phyloP scores from a whole-genome alignment of 2,113 vertebrate genomes.

The Zonotrichia leucophrys region DNA sequence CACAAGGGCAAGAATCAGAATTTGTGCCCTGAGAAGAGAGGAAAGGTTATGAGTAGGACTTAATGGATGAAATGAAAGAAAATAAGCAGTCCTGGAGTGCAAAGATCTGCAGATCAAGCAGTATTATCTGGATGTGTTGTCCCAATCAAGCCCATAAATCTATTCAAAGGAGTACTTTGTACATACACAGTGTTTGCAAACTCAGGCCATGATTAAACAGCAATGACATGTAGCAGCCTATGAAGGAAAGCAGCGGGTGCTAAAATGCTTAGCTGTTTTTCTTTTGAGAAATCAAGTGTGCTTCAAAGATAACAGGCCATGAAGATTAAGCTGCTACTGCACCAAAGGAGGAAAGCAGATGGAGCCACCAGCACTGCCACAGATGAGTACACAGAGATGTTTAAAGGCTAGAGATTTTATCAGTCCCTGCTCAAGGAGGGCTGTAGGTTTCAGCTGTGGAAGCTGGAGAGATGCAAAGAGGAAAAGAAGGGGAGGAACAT shows the following conservation, averaged over 20 bases:
- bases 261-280: constrained; percentile 54
- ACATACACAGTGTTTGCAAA: not conserved
- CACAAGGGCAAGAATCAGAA: not conserved
- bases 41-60: not conserved
- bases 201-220: constrained; percentile 1
- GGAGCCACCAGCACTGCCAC: constrained; percentile 36
- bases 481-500: constrained; percentile 73
- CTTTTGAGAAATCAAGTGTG: constrained; percentile 58
- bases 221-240: constrained; percentile 24
- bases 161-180: not conserved
- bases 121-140: not conserved
- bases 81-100: not conserved
- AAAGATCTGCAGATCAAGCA: not conserved
- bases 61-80: not conserved
- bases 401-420: constrained; percentile 51
- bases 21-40: not conserved
- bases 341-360: constrained; percentile 48
- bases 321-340: constrained; percentile 25
- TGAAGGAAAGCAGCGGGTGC: constrained; percentile 42
- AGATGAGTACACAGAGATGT: constrained; percentile 8
- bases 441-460: constrained; percentile 1
- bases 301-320: constrained; percentile 57
- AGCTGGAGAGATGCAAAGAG: constrained; percentile 32
- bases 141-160: not conserved
- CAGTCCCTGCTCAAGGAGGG: constrained; percentile 26